These are phyloP conservation scores for Nibea albiflora DNA, from an alignment of 2,113 vertebrate species.

Conservation along the genomic window DNA sequence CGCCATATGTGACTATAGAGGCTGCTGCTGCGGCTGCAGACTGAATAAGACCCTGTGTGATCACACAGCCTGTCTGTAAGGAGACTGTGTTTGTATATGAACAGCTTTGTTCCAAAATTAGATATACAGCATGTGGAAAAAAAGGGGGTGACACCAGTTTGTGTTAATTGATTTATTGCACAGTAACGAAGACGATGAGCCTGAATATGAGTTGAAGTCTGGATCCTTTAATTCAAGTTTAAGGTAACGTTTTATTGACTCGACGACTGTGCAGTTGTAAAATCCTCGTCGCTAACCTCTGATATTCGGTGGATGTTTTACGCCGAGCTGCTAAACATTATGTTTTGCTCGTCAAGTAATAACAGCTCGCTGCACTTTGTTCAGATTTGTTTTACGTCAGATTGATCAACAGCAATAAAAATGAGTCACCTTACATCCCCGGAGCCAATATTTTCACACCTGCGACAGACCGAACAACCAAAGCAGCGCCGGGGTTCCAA, in stretches of 20 bases:
- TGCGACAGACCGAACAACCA: not conserved
- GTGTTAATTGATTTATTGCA: conserved; percentile 56
- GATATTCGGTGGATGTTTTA: not conserved
- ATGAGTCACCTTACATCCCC: not conserved
- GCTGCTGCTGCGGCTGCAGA: conserved; percentile 47
- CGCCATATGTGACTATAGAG: conserved; percentile 66
- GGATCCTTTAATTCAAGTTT: conserved; percentile 19
- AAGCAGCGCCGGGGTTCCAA: not conserved
- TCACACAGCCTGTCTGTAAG: conserved; percentile 48
- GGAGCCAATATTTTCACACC: conserved; percentile 12
- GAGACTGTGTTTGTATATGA: conserved; percentile 44
- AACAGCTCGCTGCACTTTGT: not conserved
- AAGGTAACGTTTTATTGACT: conserved; percentile 32
- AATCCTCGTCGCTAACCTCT: not conserved
- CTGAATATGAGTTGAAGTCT: conserved; percentile 27
- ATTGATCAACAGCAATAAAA: not conserved
- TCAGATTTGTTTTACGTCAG: conserved; percentile 5
- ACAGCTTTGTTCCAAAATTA: conserved; percentile 61
- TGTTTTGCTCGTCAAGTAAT: not conserved
- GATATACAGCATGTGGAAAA: conserved; percentile 22
- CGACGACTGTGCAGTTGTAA: conserved; percentile 4
- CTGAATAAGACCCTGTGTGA: conserved; percentile 37
- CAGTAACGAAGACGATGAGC: conserved; percentile 31
- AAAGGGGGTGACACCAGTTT: conserved; percentile 28
- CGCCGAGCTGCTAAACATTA: not conserved